Evolutionary conservation across 1,140 invertebrate species (phyloP).

Genomic region (Neodiprion virginianus): DNA sequence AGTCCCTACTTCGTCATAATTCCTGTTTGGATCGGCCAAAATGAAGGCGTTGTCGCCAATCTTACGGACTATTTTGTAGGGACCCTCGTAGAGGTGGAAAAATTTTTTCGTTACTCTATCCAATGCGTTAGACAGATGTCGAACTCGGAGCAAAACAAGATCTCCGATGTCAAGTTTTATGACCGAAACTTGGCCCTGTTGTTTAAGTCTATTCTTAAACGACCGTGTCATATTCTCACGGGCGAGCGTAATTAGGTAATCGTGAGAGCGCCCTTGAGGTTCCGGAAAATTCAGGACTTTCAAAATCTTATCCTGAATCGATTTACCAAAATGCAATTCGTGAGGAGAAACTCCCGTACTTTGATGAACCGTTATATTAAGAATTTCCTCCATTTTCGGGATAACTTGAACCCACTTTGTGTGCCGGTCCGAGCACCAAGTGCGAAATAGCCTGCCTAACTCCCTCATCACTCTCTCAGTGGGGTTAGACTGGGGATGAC

Average conservation of each 20-base stretch:
- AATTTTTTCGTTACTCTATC: no score
- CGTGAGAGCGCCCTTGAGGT: neutral
- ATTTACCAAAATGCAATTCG: conserved; percentile 17
- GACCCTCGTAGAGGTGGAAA: no score
- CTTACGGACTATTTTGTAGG: no score
- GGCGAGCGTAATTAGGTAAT: neutral
- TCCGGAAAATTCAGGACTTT: conserved; percentile 17
- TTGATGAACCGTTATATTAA: conserved; percentile 45
- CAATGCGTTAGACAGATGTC: no score
- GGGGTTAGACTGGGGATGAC: conserved; percentile 37
- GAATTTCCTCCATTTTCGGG: conserved; percentile 33
- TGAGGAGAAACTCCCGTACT: conserved; percentile 42
- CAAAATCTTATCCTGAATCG: conserved; percentile 25
- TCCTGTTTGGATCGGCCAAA: no score
- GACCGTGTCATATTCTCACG: conserved; percentile 1
- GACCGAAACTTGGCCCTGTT: neutral
- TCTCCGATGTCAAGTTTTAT: no score
- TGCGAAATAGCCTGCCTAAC: conserved; percentile 36
- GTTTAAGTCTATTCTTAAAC: neutral
- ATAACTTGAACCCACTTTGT: conserved; percentile 23
- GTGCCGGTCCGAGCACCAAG: conserved; percentile 32
- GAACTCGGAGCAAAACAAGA: no score
- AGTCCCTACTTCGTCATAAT: no score
- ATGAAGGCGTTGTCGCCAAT: no score
- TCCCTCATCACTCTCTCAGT: conserved; percentile 39